These are phyloP conservation scores for Agapostemon virescens DNA, from an alignment of 2,888 invertebrate genomes.

Conservation along the genomic window DNA sequence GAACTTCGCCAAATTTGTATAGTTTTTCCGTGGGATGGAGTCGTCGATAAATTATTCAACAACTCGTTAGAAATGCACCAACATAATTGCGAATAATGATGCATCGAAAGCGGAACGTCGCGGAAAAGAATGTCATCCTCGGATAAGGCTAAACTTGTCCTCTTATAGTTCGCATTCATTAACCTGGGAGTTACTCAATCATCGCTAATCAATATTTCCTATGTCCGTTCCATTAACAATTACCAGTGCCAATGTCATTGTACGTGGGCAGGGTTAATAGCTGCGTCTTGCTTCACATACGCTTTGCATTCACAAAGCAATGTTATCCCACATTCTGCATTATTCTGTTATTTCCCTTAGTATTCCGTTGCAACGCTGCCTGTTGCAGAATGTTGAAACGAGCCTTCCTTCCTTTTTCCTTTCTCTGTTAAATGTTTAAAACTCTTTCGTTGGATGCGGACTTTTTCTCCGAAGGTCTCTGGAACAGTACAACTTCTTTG, in stretches of 20 bases:
- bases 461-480: neutral
- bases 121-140: neutral
- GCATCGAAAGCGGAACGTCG: neutral
- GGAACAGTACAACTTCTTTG: neutral
- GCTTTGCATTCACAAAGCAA: neutral
- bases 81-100: slow-evolving; percentile 34
- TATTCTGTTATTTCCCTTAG: neutral
- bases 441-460: neutral
- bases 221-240: neutral
- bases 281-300: neutral
- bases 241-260: neutral
- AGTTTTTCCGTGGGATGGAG: neutral
- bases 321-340: neutral
- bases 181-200: neutral
- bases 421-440: neutral
- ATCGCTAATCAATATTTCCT: neutral
- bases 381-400: neutral
- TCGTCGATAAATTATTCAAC: slow-evolving; percentile 5
- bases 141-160: neutral
- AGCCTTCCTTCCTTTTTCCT: neutral
- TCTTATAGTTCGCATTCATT: neutral
- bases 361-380: neutral
- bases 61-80: neutral
- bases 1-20: neutral
- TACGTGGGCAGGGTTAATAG: neutral